phyloP scores from a whole-genome alignment of 1,140 invertebrate genomes.

The Archivesica marissinica region DNA sequence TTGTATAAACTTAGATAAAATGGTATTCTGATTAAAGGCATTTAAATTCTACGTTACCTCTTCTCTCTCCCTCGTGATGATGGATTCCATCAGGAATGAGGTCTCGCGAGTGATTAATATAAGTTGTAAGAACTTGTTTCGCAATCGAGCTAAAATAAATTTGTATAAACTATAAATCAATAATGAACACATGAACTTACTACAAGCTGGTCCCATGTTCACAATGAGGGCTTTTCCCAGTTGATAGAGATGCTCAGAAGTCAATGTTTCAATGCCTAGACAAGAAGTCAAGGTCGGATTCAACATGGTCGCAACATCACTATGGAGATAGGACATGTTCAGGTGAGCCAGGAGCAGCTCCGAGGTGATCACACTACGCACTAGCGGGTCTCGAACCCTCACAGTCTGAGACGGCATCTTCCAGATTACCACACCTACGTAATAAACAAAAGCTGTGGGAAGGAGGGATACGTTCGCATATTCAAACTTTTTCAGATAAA shows the following conservation, averaged over 20 bases:
- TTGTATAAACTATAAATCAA: no score
- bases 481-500: no score
- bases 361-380: constrained; percentile 77
- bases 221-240: constrained; percentile 74
- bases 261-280: constrained; percentile 79
- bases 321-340: constrained; percentile 79
- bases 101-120: no score
- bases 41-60: no score
- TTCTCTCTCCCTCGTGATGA: no score
- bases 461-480: no score
- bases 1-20: no score
- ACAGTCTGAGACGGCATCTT: constrained; percentile 81
- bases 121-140: no score
- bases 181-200: no score
- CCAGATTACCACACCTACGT: constrained; percentile 74
- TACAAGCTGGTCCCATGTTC: constrained; percentile 14
- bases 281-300: constrained; percentile 72
- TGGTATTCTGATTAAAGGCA: no score
- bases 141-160: no score
- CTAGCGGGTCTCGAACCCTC: constrained; percentile 72
- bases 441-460: background rate
- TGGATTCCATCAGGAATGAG: no score
- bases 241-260: constrained; percentile 77
- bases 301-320: constrained; percentile 72
- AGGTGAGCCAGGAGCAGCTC: constrained; percentile 75